phyloP scores from a whole-genome alignment of 23 tunicate genomes.

The Styela plicata region DNA sequence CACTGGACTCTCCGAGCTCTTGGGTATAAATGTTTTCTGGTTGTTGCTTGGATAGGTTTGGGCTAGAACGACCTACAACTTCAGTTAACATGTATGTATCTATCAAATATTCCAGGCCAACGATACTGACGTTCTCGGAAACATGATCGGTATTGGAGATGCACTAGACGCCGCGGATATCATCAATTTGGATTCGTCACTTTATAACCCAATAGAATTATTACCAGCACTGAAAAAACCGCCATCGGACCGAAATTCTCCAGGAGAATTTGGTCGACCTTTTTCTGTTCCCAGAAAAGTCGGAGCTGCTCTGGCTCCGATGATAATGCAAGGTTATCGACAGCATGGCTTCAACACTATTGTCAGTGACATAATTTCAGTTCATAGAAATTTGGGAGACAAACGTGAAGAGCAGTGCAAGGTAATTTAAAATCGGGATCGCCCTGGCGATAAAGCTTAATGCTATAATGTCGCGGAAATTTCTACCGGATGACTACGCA shows the following conservation, averaged over 20 bases:
- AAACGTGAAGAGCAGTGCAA: slow-evolving; percentile 86
- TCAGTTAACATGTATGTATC: too few species aligned
- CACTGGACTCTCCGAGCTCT: too few species aligned
- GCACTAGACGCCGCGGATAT: background rate
- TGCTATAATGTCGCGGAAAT: background rate
- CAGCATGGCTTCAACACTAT: slow-evolving; percentile 83
- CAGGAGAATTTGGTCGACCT: slow-evolving; percentile 94
- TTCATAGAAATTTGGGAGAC: slow-evolving; percentile 91
- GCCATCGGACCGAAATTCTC: slow-evolving; percentile 60
- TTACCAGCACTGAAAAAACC: slow-evolving; percentile 80
- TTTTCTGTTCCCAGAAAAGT: slow-evolving; percentile 63
- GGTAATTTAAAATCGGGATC: slow-evolving; percentile 28
- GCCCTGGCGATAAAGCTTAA: too few species aligned
- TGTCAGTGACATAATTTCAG: slow-evolving; percentile 86
- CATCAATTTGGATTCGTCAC: slow-evolving; percentile 16
- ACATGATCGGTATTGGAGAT: slow-evolving; percentile 17
- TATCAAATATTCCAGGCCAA: slow-evolving; percentile 12
- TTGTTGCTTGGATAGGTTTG: too few species aligned
- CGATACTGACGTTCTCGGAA: slow-evolving; percentile 29
- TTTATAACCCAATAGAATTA: slow-evolving; percentile 51
- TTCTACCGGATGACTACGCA: background rate
- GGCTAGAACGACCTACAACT: too few species aligned
- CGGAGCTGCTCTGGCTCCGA: slow-evolving; percentile 64
- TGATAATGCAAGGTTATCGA: slow-evolving; percentile 61
- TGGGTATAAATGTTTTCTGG: too few species aligned